These are phyloP conservation scores for Pinctada fucata DNA, from an alignment of 2,888 invertebrate genomes.

Conservation along the genomic window DNA sequence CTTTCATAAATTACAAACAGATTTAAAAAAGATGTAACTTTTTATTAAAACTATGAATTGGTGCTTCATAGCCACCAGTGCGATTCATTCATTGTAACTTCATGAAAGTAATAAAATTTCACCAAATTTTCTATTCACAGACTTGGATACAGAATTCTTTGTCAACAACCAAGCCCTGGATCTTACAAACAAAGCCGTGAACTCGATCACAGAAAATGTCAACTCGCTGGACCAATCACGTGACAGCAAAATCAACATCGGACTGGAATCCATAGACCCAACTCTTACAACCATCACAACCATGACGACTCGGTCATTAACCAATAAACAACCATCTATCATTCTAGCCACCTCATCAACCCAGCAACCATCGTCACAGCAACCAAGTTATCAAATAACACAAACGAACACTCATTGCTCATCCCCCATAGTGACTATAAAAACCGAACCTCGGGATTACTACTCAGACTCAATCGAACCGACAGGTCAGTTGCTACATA, in stretches of 20 bases:
- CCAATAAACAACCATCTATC: conserved; percentile 77
- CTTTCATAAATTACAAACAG: too few relatives aligned
- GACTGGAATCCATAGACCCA: conserved; percentile 61
- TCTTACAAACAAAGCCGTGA: conserved; percentile 80
- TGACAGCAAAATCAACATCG: conserved; percentile 72
- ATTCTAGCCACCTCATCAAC: conserved; percentile 69
- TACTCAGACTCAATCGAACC: conserved; percentile 52
- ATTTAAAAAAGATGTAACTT: too few relatives aligned
- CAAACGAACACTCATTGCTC: conserved; percentile 27
- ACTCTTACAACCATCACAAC: conserved; percentile 55
- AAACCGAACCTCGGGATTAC: conserved; percentile 80
- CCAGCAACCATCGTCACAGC: conserved; percentile 23
- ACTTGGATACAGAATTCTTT: conserved; percentile 91
- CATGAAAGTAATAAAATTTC: too few relatives aligned
- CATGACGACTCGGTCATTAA: conserved; percentile 52
- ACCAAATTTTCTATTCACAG: conserved; percentile 78
- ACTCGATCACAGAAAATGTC: conserved; percentile 75
- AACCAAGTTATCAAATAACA: conserved; percentile 13
- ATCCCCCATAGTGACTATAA: conserved; percentile 84
- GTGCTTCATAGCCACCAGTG: too few relatives aligned
- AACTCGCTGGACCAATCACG: conserved; percentile 1
- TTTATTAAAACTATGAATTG: too few relatives aligned
- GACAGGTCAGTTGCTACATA: conserved; percentile 53
- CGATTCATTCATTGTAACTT: too few relatives aligned
- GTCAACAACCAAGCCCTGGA: conserved; percentile 83